Base-by-base conservation (phyloP, 2,113 vertebrate species). In the Silurus meridionalis region DNA sequence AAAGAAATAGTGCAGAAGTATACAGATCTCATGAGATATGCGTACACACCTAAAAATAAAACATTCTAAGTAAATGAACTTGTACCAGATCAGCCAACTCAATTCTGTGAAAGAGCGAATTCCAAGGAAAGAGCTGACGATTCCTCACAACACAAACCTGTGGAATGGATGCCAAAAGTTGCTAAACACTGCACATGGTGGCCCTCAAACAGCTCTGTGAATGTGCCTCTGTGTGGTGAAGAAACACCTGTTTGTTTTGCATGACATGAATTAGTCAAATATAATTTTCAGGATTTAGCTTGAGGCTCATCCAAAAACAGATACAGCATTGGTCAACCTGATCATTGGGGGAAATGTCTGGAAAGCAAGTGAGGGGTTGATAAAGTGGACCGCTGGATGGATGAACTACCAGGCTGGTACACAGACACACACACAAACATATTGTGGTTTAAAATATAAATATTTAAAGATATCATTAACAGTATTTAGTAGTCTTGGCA, bases 221-320 rank as follows among this genome's bases (percentile, higher is more conserved):
- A 92, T 91, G 91, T 90, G 89, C 75, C 69, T 92, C 83, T 94
- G 89, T 94, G 84, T 88, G 80, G 66, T 75, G 74, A 79, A 83
- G 82, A 83, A 77, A 87, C 85, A 88, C 75, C 80, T 75, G 7
- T 82, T 89, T 74, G 90, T 87, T 90, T 89, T 75, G 60, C 64
- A 63, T 88, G 91, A 90, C 87, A 85, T 87, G 85, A 91, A 92
- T 93, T 91, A 88, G 74, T 89, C 87, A 9, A 72, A 83, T 88
- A 81, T 84, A 85, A 89, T 89, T 46, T 77, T 57, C 10, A 10
- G 60, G n/a, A 88, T 83, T 81, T 46, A 37, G 64, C 63, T 80
- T 83, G 50, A 60, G 52, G 28, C 72, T 37, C 72, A 67, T 80
- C 61, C 86, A 61, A 83, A 50, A n/a, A 63, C 50, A 72, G 64